Base-by-base conservation (phyloP, 2,797 vertebrate species). In the Notolabrus celidotus region DNA sequence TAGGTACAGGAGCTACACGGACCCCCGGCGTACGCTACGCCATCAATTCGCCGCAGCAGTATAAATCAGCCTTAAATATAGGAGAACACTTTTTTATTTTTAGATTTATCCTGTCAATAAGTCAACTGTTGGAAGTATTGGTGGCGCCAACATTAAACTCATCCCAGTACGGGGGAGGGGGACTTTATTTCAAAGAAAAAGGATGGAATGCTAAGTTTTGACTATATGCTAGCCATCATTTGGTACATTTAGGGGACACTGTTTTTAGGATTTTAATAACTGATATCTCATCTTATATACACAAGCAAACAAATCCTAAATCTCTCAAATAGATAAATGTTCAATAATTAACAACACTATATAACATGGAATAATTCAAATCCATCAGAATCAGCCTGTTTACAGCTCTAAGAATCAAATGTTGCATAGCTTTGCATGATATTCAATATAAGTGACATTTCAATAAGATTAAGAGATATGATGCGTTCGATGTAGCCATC, bases 351-450 rank as follows among this genome's bases (percentile, higher is more conserved):
- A 12, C 27, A 2, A 34, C 16, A 25, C 36, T 15, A 61, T 36
- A 27, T 7, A 31, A 15, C 46, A 34, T 1, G 22, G 45, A 43
- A 19, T 25, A 23, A 36, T 14, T 49, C 42, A 34, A 15, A 29
- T 53, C 54, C 46, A 51, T 51, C 58, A 53, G 42, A 75, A 51
- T 43, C 9, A 1, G 15, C 38, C 43, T 47, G 25, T 22, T 45
- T 17, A 10, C 29, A n/a, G 9, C 29, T 20, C 5, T 19, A 4
- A 55, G 23, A 58, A 68, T 61, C 60, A 68, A 23, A 33, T 50
- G 72, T 89, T 89, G 84, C 88, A 90, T 87, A 90, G 86, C 74
- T 77, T 63, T 50, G 63, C 33, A 22, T 55, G 31, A 70, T 41
- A 56, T 61, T 51, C 1, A 3, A 38, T 33, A 15, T 17, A 49